Conservation (phyloP, 2,888 invertebrate species). For the Volucella bombylans region DNA sequence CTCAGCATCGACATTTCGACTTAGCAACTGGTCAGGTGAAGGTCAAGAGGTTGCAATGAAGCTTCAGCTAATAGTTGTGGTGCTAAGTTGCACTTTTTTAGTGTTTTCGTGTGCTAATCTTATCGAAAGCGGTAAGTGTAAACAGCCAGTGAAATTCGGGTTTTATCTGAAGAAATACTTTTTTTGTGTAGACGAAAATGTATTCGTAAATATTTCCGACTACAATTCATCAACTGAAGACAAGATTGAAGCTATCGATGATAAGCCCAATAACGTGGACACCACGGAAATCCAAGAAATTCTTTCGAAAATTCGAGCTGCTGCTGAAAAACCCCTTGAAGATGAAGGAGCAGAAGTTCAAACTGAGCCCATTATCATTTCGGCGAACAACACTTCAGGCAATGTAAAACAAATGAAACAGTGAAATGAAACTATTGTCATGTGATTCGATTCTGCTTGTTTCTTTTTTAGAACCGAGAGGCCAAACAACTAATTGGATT, state of each 20-base stretch:
- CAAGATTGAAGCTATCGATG: neutral
- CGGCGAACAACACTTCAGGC: neutral
- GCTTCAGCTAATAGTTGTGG: conserved; percentile 20
- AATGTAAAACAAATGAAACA: neutral
- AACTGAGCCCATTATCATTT: conserved; percentile 10
- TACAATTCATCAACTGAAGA: conserved; percentile 16
- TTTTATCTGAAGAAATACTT: neutral
- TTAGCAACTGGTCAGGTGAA: conserved; percentile 25
- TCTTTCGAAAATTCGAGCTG: neutral
- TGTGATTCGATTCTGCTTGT: neutral
- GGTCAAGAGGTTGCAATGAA: conserved; percentile 54
- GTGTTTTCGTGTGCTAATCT: conserved; percentile 19
- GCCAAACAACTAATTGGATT: conserved; percentile 69
- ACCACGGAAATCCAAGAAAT: conserved; percentile 8
- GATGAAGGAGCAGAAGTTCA: neutral
- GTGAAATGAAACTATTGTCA: neutral
- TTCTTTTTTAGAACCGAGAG: conserved; percentile 35
- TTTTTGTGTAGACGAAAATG: conserved; percentile 26
- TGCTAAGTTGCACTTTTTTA: conserved; percentile 36
- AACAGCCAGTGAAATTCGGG: neutral
- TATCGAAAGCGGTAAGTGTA: conserved; percentile 28
- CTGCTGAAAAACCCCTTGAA: neutral
- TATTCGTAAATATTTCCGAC: neutral
- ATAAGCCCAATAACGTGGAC: neutral
- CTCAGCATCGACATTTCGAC: conserved; percentile 38